A percentile compares a stretch with the other conserved stretches of the same genome.
These are phyloP conservation scores for Chironomus striatipennis DNA, from an alignment of 1,140 invertebrate genomes.

Conservation along the genomic window DNA sequence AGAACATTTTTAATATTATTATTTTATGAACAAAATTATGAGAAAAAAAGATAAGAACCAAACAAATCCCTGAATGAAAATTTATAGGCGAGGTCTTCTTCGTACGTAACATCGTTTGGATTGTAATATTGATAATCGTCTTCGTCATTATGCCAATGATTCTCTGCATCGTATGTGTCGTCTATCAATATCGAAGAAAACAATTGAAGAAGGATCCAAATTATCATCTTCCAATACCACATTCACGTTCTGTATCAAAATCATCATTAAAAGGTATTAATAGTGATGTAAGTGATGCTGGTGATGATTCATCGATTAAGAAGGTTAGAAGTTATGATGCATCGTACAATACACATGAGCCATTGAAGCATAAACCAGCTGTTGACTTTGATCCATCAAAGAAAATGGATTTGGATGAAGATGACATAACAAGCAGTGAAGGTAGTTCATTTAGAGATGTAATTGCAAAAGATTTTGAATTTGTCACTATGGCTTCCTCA, in stretches of 20 bases:
- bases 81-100: slow-evolving; percentile 39
- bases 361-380: slow-evolving; percentile 61
- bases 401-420: slow-evolving; percentile 62
- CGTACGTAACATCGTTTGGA: slow-evolving; percentile 45
- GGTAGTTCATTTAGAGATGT: slow-evolving; percentile 48
- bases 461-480: slow-evolving; percentile 50
- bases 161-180: slow-evolving; percentile 58
- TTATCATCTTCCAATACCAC: slow-evolving; percentile 35
- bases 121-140: slow-evolving; percentile 65
- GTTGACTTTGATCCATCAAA: slow-evolving; percentile 66
- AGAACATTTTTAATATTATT: background rate
- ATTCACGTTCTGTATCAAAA: slow-evolving; percentile 46
- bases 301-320: slow-evolving; percentile 40
- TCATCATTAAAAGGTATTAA: slow-evolving; percentile 42
- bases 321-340: slow-evolving; percentile 64
- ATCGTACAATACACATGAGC: slow-evolving; percentile 73
- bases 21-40: background rate
- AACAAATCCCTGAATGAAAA: background rate
- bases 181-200: slow-evolving; percentile 53
- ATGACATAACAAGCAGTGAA: slow-evolving; percentile 49
- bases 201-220: slow-evolving; percentile 42
- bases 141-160: slow-evolving; percentile 67
- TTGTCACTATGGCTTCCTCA: slow-evolving; percentile 37
- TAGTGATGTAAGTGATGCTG: slow-evolving; percentile 35
- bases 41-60: background rate